phyloP scores from a whole-genome alignment of 2,113 vertebrate genomes.

The Ctenodactylus gundi region DNA sequence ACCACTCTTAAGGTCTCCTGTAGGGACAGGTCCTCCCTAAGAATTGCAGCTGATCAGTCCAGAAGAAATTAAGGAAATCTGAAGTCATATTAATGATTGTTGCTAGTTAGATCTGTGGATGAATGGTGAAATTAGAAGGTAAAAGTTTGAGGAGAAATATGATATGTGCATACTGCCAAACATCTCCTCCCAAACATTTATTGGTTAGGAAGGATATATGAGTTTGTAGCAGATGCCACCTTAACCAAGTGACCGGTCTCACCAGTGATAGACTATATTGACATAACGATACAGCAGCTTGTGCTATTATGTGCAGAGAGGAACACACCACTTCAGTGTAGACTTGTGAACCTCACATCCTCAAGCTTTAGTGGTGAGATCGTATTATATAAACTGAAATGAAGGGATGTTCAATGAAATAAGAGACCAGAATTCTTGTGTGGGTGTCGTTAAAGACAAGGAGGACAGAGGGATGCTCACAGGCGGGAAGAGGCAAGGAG shows the following conservation, averaged over 20 bases:
- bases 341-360: background rate
- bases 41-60: background rate
- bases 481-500: background rate
- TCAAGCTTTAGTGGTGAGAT: background rate
- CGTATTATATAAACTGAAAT: background rate
- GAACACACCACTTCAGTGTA: background rate
- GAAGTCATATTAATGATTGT: background rate
- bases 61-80: background rate
- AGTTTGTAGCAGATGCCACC: background rate
- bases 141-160: background rate
- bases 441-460: background rate
- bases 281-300: background rate
- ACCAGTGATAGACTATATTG: background rate
- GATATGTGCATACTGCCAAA: background rate
- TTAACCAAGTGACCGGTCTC: background rate
- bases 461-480: background rate
- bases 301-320: background rate
- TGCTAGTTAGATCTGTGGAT: background rate
- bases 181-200: background rate
- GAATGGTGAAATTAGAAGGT: background rate
- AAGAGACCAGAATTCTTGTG: background rate
- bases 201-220: background rate
- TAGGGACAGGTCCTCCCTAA: background rate
- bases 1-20: background rate
- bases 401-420: background rate